phyloP scores from a whole-genome alignment of 2,113 vertebrate genomes.

The Caloenas nicobarica region DNA sequence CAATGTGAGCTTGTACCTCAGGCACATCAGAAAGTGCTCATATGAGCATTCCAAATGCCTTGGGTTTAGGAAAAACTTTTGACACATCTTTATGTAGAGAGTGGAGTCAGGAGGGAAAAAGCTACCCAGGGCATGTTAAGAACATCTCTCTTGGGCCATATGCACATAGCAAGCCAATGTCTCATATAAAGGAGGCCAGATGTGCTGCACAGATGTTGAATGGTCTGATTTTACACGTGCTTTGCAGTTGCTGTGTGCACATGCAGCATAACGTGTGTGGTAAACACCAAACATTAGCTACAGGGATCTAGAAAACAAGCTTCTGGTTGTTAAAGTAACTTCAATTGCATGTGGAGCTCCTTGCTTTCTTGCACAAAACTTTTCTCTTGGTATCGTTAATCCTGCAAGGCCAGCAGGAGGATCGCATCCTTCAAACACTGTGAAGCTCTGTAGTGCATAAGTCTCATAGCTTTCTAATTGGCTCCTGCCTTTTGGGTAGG shows the following conservation, averaged over 20 bases:
- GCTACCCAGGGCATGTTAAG: background rate
- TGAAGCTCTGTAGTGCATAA: background rate
- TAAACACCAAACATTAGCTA: background rate
- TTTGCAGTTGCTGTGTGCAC: background rate
- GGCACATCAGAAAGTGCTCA: background rate
- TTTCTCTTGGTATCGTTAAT: background rate
- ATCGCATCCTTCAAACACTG: background rate
- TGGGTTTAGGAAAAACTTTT: background rate
- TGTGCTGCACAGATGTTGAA: conserved; percentile 2
- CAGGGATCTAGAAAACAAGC: background rate
- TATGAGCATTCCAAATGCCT: background rate
- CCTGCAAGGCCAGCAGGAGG: background rate
- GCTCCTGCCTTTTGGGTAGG: background rate
- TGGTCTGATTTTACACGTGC: background rate
- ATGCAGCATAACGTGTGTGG: background rate
- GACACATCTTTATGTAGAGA: background rate
- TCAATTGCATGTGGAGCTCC: background rate
- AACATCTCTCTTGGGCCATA: background rate
- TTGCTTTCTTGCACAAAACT: background rate
- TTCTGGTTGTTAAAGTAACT: conserved; percentile 12
- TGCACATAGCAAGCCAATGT: background rate
- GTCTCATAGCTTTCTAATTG: background rate
- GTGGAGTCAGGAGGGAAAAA: background rate
- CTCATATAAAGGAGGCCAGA: background rate
- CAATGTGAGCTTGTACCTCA: background rate